Evolutionary conservation across 1,140 invertebrate species (phyloP).

Genomic region (Saccostrea glomerata): DNA sequence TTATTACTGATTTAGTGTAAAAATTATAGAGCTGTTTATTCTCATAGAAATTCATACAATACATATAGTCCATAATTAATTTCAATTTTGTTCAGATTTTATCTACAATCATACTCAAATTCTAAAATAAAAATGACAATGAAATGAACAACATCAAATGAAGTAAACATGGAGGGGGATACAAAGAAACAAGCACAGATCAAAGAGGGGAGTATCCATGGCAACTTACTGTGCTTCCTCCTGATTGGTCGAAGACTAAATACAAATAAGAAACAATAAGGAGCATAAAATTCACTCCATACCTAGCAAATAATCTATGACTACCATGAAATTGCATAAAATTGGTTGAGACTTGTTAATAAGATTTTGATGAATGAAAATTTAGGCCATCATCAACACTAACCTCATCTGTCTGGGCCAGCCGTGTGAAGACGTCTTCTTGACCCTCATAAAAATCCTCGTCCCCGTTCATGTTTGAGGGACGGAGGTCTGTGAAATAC

Average conservation of each 20-base stretch:
- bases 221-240: constrained; percentile 70
- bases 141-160: neutral
- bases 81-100: neutral
- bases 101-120: neutral
- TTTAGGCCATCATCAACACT: neutral
- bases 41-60: neutral
- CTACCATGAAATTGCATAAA: neutral
- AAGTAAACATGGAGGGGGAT: neutral
- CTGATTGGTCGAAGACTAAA: constrained; percentile 64
- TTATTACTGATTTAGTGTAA: neutral
- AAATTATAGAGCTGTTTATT: neutral
- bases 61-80: neutral
- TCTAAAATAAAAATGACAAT: neutral
- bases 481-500: constrained; percentile 62
- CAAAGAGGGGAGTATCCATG: constrained; percentile 31
- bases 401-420: constrained; percentile 76
- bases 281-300: neutral
- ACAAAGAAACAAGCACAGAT: constrained; percentile 27
- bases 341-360: neutral
- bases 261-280: constrained; percentile 39
- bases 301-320: neutral
- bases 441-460: constrained; percentile 75
- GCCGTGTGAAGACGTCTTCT: constrained; percentile 71
- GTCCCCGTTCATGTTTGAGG: constrained; percentile 61
- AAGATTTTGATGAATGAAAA: neutral